Conservation (phyloP, 2,113 vertebrate species). For the Chaetodon trifascialis region DNA sequence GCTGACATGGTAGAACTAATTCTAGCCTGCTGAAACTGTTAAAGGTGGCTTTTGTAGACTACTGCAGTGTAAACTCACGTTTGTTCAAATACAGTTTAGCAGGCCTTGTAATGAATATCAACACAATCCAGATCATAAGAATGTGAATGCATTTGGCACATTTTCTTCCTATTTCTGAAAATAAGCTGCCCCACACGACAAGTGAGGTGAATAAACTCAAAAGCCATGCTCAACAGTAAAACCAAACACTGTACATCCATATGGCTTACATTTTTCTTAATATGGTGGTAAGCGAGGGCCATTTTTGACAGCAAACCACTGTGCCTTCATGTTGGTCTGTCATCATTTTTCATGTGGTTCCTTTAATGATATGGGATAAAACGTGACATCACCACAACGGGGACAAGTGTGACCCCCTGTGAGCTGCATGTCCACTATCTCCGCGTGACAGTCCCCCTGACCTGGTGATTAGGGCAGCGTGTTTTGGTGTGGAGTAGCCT, state of each 20-base stretch:
- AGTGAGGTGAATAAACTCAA: neutral
- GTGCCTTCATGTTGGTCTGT: neutral
- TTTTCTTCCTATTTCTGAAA: neutral
- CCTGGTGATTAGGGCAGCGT: conserved; percentile 72
- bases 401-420: conserved; percentile 29
- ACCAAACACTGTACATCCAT: neutral
- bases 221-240: neutral
- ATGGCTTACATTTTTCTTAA: neutral
- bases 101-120: neutral
- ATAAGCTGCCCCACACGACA: neutral
- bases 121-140: neutral
- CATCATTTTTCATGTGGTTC: conserved; percentile 24
- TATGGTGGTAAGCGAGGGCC: neutral
- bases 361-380: conserved; percentile 40
- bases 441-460: conserved; percentile 65
- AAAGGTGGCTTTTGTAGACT: conserved; percentile 38
- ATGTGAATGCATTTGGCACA: neutral
- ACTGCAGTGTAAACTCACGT: conserved; percentile 7
- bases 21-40: conserved; percentile 49
- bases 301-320: neutral
- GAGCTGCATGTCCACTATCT: conserved; percentile 73
- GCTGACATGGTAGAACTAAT: conserved; percentile 66
- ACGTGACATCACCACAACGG: conserved; percentile 35
- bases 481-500: conserved; percentile 73
- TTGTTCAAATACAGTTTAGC: neutral